These are phyloP conservation scores for Engraulis encrasicolus DNA, from an alignment of 2,113 vertebrate genomes.

Conservation along the genomic window DNA sequence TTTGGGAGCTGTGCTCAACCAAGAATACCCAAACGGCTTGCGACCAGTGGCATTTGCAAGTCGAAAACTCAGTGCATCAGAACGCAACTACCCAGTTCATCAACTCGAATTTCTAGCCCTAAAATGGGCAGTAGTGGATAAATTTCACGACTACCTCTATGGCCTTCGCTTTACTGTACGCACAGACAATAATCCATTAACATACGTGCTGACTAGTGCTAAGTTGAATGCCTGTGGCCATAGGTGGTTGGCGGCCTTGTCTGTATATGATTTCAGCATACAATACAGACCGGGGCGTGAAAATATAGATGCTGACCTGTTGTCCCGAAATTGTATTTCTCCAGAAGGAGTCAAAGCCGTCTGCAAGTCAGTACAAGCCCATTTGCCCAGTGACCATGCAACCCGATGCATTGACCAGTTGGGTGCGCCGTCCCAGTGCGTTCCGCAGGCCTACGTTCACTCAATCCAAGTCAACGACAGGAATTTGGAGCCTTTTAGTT, in stretches of 20 bases:
- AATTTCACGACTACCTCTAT: not conserved
- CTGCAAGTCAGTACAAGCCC: not conserved
- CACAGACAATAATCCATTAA: not conserved
- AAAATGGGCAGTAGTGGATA: not conserved
- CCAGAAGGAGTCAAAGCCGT: not conserved
- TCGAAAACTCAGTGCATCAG: not conserved
- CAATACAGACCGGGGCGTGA: not conserved
- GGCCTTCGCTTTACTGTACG: not conserved
- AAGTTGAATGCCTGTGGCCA: not conserved
- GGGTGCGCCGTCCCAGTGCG: not conserved
- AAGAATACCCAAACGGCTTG: not conserved
- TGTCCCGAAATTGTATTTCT: not conserved
- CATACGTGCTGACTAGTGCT: not conserved
- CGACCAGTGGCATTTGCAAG: not conserved
- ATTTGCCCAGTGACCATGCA: not conserved
- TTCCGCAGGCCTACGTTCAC: conserved; percentile 15
- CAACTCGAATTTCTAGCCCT: not conserved
- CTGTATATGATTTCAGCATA: not conserved
- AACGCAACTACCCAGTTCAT: not conserved
- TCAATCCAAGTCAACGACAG: not conserved
- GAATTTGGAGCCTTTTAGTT: not conserved
- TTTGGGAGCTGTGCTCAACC: too few species aligned
- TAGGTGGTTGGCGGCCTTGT: not conserved
- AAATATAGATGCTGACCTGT: not conserved
- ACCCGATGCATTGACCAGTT: conserved; percentile 9